Base-by-base conservation (phyloP, 2,888 invertebrate species). In the Thalpophila matura region DNA sequence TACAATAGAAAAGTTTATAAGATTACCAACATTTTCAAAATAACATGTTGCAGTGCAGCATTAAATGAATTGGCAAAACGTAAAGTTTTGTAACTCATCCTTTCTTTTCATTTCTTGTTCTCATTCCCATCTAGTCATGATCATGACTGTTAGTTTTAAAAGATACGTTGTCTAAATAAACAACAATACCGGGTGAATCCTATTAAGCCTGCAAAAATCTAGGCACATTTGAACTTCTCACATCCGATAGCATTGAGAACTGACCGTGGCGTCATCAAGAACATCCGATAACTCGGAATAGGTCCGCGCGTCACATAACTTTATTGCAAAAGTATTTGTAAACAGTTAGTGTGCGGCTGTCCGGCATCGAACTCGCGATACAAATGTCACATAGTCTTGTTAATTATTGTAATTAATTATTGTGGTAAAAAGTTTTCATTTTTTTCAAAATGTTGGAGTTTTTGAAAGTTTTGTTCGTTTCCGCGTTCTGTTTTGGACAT, bases 281-380 rank as follows among this genome's bases (percentile, higher is more conserved):
- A 7, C 27, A 42, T 10, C 37, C 72, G 71, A 72, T 72, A 71
- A 46, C 45, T 40, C 60, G 16, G 77, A 78, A 78, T 78, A 78
- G 7, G 63, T 38, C 51, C 38, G 45, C 61, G 43, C 43, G 33
- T 49, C 50, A 63, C 55, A n/a, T n/a, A 53, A 42, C 14, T 63
- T 61, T 59, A 63, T 62, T 43, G 49, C 50, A 2, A 35, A 22
- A 47, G 35, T 62, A 71, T 63, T 70, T 72, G 76, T 82, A 75
- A 82, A 80, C 85, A 84, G 85, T 85, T 50, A 42, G 59, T 60
- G 27, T 43, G 40, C 46, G 61, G 65, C 81, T 26, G 62, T 64
- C 75, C 66, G 46, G 37, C 61, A 64, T 66, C 59, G 42, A 74
- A 64, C 78, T 72, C 82, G 79, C 58, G 10, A 24, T 40, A 46